Base-by-base conservation (phyloP, 2,797 vertebrate genomes). In the Hydrophis major region DNA sequence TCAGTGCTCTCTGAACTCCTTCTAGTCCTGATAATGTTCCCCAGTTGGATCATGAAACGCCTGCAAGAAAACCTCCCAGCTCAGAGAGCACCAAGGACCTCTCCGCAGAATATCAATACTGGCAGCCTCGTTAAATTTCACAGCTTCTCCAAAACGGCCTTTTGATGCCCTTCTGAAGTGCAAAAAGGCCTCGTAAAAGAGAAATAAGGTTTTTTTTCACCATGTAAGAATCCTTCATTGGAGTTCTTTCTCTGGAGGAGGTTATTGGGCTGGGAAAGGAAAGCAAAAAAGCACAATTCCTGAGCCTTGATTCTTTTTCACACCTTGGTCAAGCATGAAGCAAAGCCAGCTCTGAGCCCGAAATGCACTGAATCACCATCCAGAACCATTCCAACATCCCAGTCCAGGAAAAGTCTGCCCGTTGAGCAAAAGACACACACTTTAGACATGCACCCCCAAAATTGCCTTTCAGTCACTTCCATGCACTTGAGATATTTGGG, bases 131-230 rank as follows among this genome's bases (percentile, higher is more conserved):
- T 74, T 74, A 83, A 86, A 89, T 94, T 95, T 50, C 93, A 92
- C 93, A 90, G 78, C 0, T 0, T 18, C 95, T 60, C 95, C 89
- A 83, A 90, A 92, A 94, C 86, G 20, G 89, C 28, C 94, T 94
- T 91, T 96, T 60, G 22, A 92, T 55, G 87, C 93, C 94, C 63
- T 91, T 94, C 93, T 60, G 93, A 87, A 94, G 92, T 1, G 83
- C n/a, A 93, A 93, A 94, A 95, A 90, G 92, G 89, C 93, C 93
- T 61, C 42, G 63, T 93, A 94, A 42, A 87, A 53, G 96, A 93
- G 0, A 59, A 92, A 86, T 83, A 94, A 89, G 91, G 89, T 93
- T 96, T 63, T 93, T 20, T 61, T 78, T 90, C 42, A 94, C 92
- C 8, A 83, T 87, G 93, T 25, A 88, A 14, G 6, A 13, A 6